These are phyloP conservation scores for Tupaia tana DNA, from an alignment of 2,113 vertebrate genomes.

Conservation along the genomic window DNA sequence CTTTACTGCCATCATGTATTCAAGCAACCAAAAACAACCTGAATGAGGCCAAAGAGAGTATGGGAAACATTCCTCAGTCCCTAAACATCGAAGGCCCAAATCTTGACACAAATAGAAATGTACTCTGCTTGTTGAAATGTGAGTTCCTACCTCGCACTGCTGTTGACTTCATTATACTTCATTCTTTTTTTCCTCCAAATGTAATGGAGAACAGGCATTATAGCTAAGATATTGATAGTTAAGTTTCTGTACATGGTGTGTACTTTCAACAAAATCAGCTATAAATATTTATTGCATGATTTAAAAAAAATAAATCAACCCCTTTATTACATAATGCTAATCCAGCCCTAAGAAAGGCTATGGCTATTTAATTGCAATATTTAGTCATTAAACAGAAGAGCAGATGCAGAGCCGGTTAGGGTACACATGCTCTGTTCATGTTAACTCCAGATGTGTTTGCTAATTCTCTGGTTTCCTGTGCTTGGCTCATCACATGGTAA, in stretches of 20 bases:
- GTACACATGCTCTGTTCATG: no score
- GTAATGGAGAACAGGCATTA: not conserved
- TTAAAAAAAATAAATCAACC: not conserved
- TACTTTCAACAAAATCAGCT: slow-evolving; percentile 31
- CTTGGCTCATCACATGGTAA: not conserved
- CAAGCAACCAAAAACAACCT: not conserved
- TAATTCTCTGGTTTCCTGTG: not conserved
- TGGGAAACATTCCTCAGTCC: slow-evolving; percentile 28
- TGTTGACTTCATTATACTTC: not conserved
- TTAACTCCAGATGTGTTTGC: not conserved
- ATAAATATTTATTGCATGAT: not conserved
- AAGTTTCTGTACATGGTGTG: not conserved
- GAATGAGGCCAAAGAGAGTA: slow-evolving; percentile 44
- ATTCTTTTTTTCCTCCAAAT: not conserved
- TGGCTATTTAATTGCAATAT: not conserved
- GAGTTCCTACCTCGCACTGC: not conserved
- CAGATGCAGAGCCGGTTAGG: not conserved
- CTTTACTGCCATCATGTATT: not conserved
- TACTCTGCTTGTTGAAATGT: not conserved
- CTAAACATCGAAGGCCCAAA: slow-evolving; percentile 4
- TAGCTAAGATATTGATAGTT: not conserved
- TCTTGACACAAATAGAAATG: not conserved
- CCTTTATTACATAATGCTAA: slow-evolving; percentile 27
- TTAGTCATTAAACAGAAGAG: not conserved
- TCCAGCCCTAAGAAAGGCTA: not conserved